Base-by-base conservation (phyloP, 2,888 invertebrate species). In the Bibio marci region DNA sequence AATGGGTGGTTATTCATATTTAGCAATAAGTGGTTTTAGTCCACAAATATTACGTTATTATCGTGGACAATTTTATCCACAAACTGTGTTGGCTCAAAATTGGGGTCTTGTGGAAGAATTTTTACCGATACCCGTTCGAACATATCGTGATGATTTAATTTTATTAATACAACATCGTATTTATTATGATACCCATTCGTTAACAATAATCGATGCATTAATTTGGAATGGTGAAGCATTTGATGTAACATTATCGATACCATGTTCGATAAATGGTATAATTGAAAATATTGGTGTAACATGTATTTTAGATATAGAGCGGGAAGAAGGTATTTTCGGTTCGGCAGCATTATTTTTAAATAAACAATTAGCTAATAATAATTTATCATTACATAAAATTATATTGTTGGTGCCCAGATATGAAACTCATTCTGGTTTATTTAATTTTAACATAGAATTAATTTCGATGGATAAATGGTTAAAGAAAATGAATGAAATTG, bases 171-270 rank as follows among this genome's bases (percentile, higher is more conserved):
- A 64, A 44, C 62, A 63, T 47, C 52, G 52, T 4, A 56, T 64
- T 0, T 46, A 48, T 33, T 62, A 59, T 34, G 47, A 52, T 18
- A 54, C 58, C 0, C 63, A 64, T 42, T 46, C 46, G 0, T 17
- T 61, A 6, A 44, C 51, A 0, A 56, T 56, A 4, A 39, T 64
- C 18, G 62, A 63, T 40, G 52, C 58, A 25, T 51, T 64, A 0
- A 52, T 61, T 8, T 63, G 63, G 64, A 52, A 62, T 45, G 63
- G 63, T 1, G 52, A 58, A 13, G 50, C 53, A 1, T 64, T 64
- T 39, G 54, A 57, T 43, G 49, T 52, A 2, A 53, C 52, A 17
- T 41, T 54, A 25, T 53, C 56, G 0, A 46, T 55, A 4, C 58
- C 58, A 3, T 62, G 62, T 42, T 45, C 22, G 8, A 14, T 14